Conservation (phyloP, 64 coral and sea anemone genomes). For the Stichodactyla helianthus region DNA sequence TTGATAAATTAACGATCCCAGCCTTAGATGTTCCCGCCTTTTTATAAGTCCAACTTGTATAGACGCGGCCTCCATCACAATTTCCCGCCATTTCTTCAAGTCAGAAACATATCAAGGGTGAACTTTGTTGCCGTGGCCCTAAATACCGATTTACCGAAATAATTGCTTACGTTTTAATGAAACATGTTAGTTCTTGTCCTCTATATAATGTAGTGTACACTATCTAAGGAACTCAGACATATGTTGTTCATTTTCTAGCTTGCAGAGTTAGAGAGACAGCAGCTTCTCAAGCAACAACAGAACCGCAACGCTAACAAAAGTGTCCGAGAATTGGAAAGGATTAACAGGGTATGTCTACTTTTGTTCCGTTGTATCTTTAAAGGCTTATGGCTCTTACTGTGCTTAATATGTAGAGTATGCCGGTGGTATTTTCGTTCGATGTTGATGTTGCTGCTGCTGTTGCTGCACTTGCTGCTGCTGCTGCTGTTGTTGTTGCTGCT, state of each 20-base stretch:
- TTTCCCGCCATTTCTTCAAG: conserved; percentile 2
- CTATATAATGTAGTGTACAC: no score
- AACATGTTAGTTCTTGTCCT: no score
- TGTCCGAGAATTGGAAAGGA: conserved; percentile 82
- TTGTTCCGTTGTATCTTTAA: no score
- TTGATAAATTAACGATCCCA: neutral
- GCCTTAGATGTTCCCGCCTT: neutral
- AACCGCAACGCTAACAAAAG: conserved; percentile 86
- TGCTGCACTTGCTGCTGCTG: no score
- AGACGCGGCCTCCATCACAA: neutral
- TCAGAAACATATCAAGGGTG: no score
- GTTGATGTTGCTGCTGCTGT: no score
- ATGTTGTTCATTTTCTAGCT: conserved; percentile 42
- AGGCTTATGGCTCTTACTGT: no score
- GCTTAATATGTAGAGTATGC: no score
- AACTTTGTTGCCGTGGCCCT: no score
- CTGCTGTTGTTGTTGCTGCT: no score
- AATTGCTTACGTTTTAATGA: neutral
- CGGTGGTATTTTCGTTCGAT: no score
- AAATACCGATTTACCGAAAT: neutral
- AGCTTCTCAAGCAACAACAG: conserved; percentile 90
- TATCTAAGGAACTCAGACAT: no score
- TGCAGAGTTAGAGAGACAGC: conserved; percentile 91
- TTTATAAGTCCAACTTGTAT: neutral
- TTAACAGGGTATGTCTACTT: conserved; percentile 69